A percentile compares a stretch with the other conserved stretches of the same genome.
These are phyloP conservation scores for Orthochromis indermauri DNA, from an alignment of 2,113 vertebrate genomes.

Conservation along the genomic window DNA sequence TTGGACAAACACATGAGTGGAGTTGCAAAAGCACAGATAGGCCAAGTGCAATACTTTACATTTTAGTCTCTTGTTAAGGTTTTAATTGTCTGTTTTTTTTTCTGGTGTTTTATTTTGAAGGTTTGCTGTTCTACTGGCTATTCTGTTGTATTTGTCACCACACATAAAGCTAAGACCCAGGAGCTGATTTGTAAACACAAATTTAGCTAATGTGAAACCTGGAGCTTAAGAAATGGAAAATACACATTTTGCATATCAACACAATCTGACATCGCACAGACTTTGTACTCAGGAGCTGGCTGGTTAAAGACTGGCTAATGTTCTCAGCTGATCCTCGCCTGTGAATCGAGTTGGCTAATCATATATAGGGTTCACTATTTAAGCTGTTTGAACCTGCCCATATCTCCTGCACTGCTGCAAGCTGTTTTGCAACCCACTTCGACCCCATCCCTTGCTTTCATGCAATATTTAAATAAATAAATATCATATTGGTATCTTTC, in stretches of 20 bases:
- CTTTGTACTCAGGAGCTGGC: neutral
- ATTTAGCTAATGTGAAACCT: neutral
- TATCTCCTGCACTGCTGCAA: neutral
- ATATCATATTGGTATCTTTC: neutral
- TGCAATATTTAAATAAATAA: neutral
- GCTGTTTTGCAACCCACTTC: neutral
- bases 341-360: neutral
- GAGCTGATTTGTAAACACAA: neutral
- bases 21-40: neutral
- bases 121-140: neutral
- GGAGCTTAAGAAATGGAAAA: neutral
- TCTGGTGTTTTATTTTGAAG: neutral
- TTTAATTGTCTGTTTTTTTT: neutral
- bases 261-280: neutral
- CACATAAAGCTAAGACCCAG: neutral
- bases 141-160: neutral
- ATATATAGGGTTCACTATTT: neutral
- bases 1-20: neutral
- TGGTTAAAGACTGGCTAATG: neutral
- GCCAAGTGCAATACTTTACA: neutral
- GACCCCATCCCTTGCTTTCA: neutral
- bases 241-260: neutral
- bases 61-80: neutral
- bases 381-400: neutral
- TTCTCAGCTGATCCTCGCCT: neutral